phyloP scores from a whole-genome alignment of 2,797 vertebrate genomes.

The Bovichtus diacanthus region DNA sequence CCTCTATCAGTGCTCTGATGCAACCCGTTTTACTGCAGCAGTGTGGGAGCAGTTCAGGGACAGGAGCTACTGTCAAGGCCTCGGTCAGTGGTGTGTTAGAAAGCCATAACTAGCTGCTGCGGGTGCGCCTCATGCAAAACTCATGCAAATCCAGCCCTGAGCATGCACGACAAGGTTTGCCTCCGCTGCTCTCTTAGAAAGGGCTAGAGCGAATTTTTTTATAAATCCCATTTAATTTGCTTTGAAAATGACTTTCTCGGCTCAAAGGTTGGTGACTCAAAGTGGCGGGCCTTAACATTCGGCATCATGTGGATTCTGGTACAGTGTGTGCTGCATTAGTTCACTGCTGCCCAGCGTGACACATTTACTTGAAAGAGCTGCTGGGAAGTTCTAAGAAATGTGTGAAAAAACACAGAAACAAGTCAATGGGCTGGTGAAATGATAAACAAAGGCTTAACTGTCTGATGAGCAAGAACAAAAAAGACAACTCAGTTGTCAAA shows the following conservation, averaged over 20 bases:
- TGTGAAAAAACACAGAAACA: not conserved
- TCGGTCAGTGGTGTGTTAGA: constrained; percentile 39
- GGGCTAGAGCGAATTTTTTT: not conserved
- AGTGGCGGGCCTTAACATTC: not conserved
- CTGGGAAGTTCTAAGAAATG: not conserved
- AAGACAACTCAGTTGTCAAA: not conserved
- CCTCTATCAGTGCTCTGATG: not conserved
- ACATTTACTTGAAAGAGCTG: not conserved
- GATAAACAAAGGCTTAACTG: not conserved
- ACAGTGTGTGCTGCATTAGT: not conserved
- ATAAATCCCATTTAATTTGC: not conserved
- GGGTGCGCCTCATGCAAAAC: constrained; percentile 69
- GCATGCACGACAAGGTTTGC: constrained; percentile 7
- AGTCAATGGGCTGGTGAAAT: not conserved
- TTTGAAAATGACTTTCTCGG: not conserved
- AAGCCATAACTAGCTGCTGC: constrained; percentile 63
- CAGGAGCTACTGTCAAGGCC: not conserved
- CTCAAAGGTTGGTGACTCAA: not conserved
- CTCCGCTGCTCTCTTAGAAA: constrained; percentile 7
- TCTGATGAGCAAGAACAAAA: not conserved
- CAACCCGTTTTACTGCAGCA: constrained; percentile 3
- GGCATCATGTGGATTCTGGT: not conserved
- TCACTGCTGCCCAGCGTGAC: not conserved
- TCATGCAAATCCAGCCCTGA: constrained; percentile 68
- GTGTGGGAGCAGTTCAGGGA: constrained; percentile 14